phyloP scores from a whole-genome alignment of 2,797 vertebrate genomes.

The Gobio occitaniae region DNA sequence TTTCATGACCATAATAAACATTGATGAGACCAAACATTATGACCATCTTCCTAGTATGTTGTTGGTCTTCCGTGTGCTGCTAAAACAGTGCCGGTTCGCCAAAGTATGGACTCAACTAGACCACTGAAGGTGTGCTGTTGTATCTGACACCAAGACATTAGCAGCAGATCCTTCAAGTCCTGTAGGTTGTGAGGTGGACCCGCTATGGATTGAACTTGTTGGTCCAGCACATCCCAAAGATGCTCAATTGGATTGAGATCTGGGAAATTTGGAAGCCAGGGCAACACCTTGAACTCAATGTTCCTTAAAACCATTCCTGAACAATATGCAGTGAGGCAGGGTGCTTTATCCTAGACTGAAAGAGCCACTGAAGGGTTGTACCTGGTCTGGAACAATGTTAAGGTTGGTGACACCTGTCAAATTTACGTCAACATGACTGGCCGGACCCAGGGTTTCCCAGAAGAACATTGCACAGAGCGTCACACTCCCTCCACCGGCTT shows the following conservation, averaged over 20 bases:
- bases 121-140: neutral
- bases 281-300: neutral
- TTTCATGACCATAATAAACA: neutral
- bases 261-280: neutral
- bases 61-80: neutral
- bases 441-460: too few relatives aligned
- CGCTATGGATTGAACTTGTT: neutral
- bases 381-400: neutral
- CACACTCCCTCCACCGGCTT: too few relatives aligned
- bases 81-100: neutral
- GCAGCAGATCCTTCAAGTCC: neutral
- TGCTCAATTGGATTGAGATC: neutral
- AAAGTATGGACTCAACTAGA: neutral
- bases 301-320: neutral
- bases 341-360: neutral
- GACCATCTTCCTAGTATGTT: neutral
- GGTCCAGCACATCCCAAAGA: neutral
- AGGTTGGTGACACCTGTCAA: too few relatives aligned
- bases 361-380: too few relatives aligned
- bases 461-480: too few relatives aligned
- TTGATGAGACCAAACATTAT: neutral
- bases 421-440: too few relatives aligned
- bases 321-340: neutral
- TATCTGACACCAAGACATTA: neutral
- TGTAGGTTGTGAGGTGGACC: neutral